Conservation (phyloP, 35 echinoderm and acorn worm genomes). For the Stichopus chloronotus region DNA sequence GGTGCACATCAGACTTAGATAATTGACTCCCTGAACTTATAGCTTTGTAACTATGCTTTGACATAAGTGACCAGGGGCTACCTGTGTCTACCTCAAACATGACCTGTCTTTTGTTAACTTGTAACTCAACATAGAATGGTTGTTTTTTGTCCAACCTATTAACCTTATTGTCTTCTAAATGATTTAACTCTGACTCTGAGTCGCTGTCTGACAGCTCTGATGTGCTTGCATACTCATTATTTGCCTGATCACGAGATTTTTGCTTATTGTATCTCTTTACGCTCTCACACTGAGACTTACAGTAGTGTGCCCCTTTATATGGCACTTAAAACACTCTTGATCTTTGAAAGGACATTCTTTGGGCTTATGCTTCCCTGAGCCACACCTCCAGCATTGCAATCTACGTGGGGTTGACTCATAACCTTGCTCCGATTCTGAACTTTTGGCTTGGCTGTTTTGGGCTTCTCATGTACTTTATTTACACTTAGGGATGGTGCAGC, state of each 20-base stretch:
- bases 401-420: neutral
- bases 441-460: constrained; percentile 9
- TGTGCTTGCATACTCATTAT: constrained; percentile 7
- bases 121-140: too few species aligned
- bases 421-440: neutral
- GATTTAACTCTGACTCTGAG: constrained; percentile 33
- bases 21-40: too few species aligned
- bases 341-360: constrained; percentile 9
- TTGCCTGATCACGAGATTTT: neutral
- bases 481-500: too few species aligned
- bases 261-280: constrained; percentile 11
- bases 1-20: too few species aligned
- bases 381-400: constrained; percentile 10
- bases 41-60: neutral
- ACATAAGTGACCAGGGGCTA: constrained; percentile 49
- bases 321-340: constrained; percentile 40
- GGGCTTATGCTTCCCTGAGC: constrained; percentile 1
- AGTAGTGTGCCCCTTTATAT: constrained; percentile 33
- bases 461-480: constrained; percentile 2
- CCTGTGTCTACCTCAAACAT: too few species aligned
- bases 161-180: constrained; percentile 13
- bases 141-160: constrained; percentile 45
- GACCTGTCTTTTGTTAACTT: too few species aligned
- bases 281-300: constrained; percentile 25
- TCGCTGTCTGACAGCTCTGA: neutral